Conservation (phyloP, 2,888 invertebrate genomes). For the Agrochola circellaris region DNA sequence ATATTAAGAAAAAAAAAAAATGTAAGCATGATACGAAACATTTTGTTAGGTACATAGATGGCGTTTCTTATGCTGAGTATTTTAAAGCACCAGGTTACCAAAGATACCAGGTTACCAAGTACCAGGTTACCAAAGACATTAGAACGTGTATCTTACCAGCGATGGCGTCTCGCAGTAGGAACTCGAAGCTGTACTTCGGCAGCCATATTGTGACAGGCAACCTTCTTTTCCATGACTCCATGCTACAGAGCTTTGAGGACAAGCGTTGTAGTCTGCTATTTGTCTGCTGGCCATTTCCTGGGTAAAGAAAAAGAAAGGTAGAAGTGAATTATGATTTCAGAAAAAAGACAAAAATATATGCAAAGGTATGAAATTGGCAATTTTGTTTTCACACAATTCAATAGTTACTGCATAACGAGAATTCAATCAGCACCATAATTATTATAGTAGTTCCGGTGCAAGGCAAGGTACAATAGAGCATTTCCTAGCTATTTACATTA, state of each 20-base stretch:
- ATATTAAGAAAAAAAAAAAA: too few relatives aligned
- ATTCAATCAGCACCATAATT: background rate
- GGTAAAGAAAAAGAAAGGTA: conserved; percentile 12
- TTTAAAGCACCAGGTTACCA: too few relatives aligned
- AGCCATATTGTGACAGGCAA: conserved; percentile 94
- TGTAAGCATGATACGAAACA: too few relatives aligned
- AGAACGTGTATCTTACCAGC: conserved; percentile 91
- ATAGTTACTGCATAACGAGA: background rate
- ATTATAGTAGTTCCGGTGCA: background rate
- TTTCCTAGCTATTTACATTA: conserved; percentile 21
- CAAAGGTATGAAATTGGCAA: background rate
- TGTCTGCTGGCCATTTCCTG: conserved; percentile 71
- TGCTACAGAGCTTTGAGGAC: conserved; percentile 83
- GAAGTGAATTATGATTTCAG: background rate
- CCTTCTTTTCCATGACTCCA: conserved; percentile 86
- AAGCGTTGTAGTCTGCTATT: conserved; percentile 71
- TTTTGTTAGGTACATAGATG: too few relatives aligned
- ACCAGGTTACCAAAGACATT: conserved; percentile 29
- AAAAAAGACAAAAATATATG: background rate
- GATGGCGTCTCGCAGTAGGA: conserved; percentile 94
- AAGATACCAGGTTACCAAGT: conserved; percentile 35
- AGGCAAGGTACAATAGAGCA: conserved; percentile 10
- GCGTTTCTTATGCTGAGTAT: too few relatives aligned
- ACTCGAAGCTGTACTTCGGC: conserved; percentile 92
- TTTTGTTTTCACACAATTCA: background rate